phyloP scores from a whole-genome alignment of 2,888 invertebrate species.

The Himalopsyche tibetana region DNA sequence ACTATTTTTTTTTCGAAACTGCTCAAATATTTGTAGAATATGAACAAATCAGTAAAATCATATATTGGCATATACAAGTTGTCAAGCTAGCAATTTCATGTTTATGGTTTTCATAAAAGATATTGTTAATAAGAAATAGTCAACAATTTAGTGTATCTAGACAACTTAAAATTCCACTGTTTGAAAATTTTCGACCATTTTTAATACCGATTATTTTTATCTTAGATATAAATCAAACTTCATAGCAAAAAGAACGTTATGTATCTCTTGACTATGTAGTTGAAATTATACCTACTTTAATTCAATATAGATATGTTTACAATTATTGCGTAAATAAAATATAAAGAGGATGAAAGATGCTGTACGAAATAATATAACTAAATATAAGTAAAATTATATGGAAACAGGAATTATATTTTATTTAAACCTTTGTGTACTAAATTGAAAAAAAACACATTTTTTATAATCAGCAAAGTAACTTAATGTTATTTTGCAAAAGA shows the following conservation, averaged over 20 bases:
- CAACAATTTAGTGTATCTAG: neutral
- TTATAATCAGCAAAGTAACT: neutral
- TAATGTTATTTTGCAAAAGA: neutral
- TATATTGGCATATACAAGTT: neutral
- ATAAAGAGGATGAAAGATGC: neutral
- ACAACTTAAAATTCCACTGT: neutral
- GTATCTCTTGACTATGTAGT: conserved; percentile 49
- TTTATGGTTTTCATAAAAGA: neutral
- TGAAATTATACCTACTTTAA: conserved; percentile 44
- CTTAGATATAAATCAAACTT: neutral
- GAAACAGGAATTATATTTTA: conserved; percentile 45
- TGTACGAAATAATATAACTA: conserved; percentile 47
- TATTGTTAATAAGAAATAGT: neutral
- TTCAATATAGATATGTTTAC: conserved; percentile 41
- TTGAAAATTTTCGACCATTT: conserved; percentile 3
- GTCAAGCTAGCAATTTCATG: neutral
- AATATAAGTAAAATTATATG: conserved; percentile 46
- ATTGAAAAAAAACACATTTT: conserved; percentile 21
- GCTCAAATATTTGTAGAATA: conserved; percentile 39
- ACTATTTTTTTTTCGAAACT: conserved; percentile 24
- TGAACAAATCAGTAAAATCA: neutral
- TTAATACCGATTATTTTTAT: conserved; percentile 5
- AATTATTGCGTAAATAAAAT: conserved; percentile 46
- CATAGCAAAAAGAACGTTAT: neutral
- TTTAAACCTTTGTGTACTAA: conserved; percentile 44